These are phyloP conservation scores for Pardosa pseudoannulata DNA, from an alignment of 2,888 invertebrate genomes.

Conservation along the genomic window DNA sequence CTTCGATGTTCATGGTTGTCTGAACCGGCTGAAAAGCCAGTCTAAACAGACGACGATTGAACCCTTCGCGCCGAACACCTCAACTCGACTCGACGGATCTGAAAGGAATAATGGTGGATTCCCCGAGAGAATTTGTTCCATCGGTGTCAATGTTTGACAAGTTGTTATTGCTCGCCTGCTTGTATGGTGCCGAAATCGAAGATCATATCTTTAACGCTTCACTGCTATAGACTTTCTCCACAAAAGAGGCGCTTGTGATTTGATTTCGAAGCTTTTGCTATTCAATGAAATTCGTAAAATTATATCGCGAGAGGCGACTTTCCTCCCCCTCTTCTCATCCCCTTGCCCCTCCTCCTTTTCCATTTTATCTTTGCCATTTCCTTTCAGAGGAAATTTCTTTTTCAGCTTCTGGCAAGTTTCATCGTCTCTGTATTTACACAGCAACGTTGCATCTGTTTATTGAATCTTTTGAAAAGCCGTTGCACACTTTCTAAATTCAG, in stretches of 20 bases:
- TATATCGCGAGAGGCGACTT: background rate
- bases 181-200: conserved; percentile 69
- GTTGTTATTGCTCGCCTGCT: conserved; percentile 53
- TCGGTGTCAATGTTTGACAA: conserved; percentile 61
- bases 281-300: conserved; percentile 23
- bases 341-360: background rate
- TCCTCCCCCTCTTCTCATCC: background rate
- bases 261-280: conserved; percentile 43
- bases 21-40: conserved; percentile 55
- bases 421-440: conserved; percentile 35
- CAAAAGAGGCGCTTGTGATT: conserved; percentile 48
- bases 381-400: conserved; percentile 28
- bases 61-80: conserved; percentile 64
- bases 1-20: conserved; percentile 68
- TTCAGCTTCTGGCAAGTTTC: background rate
- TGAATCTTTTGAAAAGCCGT: conserved; percentile 25
- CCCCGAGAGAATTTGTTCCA: conserved; percentile 64
- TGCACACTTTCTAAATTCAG: conserved; percentile 66
- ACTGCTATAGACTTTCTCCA: conserved; percentile 69
- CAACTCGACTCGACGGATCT: conserved; percentile 52
- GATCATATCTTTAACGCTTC: conserved; percentile 67
- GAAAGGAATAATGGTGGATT: conserved; percentile 64
- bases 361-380: conserved; percentile 28
- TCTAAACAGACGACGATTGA: conserved; percentile 69
- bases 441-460: conserved; percentile 5